Base-by-base conservation (phyloP, 2,113 vertebrate genomes). In the Tragelaphus imberbis region DNA sequence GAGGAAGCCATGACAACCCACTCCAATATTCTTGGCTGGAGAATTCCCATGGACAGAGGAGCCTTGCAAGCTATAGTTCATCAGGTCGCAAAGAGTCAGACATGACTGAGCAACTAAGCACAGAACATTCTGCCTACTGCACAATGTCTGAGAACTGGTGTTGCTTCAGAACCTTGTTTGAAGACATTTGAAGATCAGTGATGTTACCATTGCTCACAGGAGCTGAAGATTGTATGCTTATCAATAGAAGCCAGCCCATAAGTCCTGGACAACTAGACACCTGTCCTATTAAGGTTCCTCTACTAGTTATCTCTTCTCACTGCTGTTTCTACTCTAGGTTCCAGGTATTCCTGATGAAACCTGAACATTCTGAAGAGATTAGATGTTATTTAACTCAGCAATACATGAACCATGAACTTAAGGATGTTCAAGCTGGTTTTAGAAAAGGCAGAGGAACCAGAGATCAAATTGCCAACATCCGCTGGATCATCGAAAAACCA, bases 71-170 rank as follows among this genome's bases (percentile, higher is more conserved):
- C 65, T 71, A 36, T 4, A 71, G n/a, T 36, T 17, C n/a, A 21
- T 21, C 0, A 2, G 17, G n/a, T 36, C 0, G 0, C 65, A 71
- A 68, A 68, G 65, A 71, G 65, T 71, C n/a, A 23, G 9, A 71
- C 19, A 36, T 71, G 65, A 36, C n/a, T 71, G 65, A 71, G 9
- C 0, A 1, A 36, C 9, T 36, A 71, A 71, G 65, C n/a, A 36
- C 0, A 12, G 17, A 21, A 36, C 9, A 36, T 36, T 36, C 17
- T 71, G 44, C 30, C 5, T 8, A 6, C 49, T 40, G 4, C 28
- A 49, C 4, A 33, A 61, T 21, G 23, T 25, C n/a, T 55, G 33
- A 16, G 12, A 49, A 56, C 55, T 51, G 15, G 9, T 40, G 12
- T 44, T 82, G 17, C 40, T 49, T 61, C 36, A 82, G 68, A 88